Evolutionary conservation across 23 tunicate genomes (phyloP).

Genomic region (Halocynthia aurantium): DNA sequence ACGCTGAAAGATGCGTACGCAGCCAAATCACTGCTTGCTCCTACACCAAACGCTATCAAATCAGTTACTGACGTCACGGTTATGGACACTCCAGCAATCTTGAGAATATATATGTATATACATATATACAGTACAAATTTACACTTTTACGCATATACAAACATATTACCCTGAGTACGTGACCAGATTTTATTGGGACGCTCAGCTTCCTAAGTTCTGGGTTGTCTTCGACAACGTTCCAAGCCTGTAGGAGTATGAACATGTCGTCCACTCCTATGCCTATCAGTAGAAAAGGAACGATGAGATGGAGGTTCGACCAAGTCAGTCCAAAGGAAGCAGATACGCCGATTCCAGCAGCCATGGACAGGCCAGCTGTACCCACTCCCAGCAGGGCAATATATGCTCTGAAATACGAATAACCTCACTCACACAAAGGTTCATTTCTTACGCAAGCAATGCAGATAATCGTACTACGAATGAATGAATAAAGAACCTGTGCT

Average conservation of each 20-base stretch:
- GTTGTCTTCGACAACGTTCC: slow-evolving; percentile 11
- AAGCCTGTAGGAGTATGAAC: slow-evolving; percentile 25
- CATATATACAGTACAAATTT: not conserved
- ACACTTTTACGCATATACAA: not conserved
- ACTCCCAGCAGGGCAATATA: slow-evolving; percentile 20
- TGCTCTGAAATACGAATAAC: not conserved
- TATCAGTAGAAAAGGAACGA: slow-evolving; percentile 25
- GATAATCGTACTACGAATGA: not conserved
- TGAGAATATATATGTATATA: not conserved
- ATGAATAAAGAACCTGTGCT: slow-evolving; percentile 8
- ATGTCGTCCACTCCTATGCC: slow-evolving; percentile 44
- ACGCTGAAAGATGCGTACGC: slow-evolving; percentile 21
- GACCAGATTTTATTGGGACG: slow-evolving; percentile 17
- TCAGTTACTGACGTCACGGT: slow-evolving; percentile 31
- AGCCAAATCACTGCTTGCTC: slow-evolving; percentile 11
- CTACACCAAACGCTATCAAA: slow-evolving; percentile 23
- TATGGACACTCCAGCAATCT: slow-evolving; percentile 30
- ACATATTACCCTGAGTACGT: slow-evolving; percentile 1
- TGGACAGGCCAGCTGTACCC: slow-evolving; percentile 11
- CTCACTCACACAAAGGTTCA: too few species aligned
- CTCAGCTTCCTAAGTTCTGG: slow-evolving; percentile 9
- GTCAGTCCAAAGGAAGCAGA: slow-evolving; percentile 13
- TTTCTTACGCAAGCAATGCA: too few species aligned
- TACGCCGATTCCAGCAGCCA: slow-evolving; percentile 25
- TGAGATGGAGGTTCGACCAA: slow-evolving; percentile 25